A percentile compares a stretch with the other conserved stretches of the same genome.
Conservation (phyloP, 2,113 vertebrate species). For the Macheiramphus alcinus region DNA sequence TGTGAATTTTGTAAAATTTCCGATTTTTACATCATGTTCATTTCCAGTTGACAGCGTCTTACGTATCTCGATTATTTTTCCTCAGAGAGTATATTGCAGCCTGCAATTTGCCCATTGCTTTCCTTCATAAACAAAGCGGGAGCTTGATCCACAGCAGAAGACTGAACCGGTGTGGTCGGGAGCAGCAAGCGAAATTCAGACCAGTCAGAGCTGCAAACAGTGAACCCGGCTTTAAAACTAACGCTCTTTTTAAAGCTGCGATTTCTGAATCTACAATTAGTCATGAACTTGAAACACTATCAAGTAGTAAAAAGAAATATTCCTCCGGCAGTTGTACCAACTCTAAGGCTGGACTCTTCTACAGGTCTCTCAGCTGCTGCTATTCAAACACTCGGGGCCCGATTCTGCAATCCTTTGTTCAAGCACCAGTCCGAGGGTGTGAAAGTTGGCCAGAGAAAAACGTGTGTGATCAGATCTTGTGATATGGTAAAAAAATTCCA, state of each 20-base stretch:
- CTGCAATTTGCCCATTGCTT: not conserved
- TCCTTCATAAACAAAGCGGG: not conserved
- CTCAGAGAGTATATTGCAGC: not conserved
- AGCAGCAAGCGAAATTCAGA: not conserved
- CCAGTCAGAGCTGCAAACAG: not conserved
- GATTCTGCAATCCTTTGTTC: constrained; percentile 32
- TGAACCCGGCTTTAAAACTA: not conserved
- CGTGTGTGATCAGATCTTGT: not conserved
- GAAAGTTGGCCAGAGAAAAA: constrained; percentile 5
- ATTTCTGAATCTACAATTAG: not conserved
- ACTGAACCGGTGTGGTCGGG: not conserved
- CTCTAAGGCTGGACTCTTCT: not conserved
- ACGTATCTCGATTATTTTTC: not conserved
- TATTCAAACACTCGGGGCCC: not conserved
- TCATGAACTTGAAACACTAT: not conserved
- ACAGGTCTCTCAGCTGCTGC: not conserved
- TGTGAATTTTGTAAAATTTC: not conserved
- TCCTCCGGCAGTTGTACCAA: not conserved
- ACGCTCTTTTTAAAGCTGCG: not conserved
- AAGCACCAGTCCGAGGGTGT: not conserved
- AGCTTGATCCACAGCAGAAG: not conserved
- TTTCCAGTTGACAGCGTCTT: not conserved
- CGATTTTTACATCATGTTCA: not conserved
- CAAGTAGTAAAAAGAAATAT: not conserved
- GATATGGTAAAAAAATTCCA: not conserved